Evolutionary conservation across 2,797 vertebrate genomes (phyloP).

Genomic region (Psittacula derbiana): DNA sequence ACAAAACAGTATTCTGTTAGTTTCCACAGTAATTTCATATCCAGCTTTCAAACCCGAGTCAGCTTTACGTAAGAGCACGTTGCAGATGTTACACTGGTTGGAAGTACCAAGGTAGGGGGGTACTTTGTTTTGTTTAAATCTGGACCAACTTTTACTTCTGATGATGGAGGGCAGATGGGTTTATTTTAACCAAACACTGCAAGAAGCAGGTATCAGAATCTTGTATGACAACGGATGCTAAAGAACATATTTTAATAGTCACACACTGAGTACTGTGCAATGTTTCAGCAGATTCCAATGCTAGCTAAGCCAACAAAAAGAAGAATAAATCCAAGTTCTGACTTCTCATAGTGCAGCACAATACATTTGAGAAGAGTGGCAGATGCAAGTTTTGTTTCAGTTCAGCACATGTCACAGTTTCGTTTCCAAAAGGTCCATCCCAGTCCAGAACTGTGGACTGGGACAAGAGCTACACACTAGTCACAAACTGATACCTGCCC

Average conservation of each 20-base stretch:
- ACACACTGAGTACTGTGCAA: rapidly evolving
- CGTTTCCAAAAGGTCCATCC: not conserved
- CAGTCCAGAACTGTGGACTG: not conserved
- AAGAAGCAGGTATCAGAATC: rapidly evolving
- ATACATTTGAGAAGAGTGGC: rapidly evolving
- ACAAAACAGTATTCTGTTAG: not conserved
- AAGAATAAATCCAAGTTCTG: not conserved
- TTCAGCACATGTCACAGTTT: rapidly evolving
- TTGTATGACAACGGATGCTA: not conserved
- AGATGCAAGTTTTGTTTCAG: rapidly evolving
- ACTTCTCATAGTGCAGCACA: rapidly evolving
- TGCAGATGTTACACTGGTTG: rapidly evolving
- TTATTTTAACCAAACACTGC: not conserved
- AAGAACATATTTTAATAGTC: not conserved
- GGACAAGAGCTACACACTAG: rapidly evolving
- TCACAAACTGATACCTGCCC: no score
- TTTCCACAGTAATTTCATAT: not conserved
- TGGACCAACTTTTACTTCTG: not conserved
- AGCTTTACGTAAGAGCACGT: rapidly evolving
- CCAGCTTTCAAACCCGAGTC: not conserved
- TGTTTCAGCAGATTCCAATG: rapidly evolving
- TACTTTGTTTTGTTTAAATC: not conserved
- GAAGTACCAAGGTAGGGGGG: rapidly evolving
- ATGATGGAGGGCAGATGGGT: not conserved
- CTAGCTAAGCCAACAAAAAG: not conserved